Conservation (phyloP, 1,140 invertebrate species). For the Anastrepha ludens region DNA sequence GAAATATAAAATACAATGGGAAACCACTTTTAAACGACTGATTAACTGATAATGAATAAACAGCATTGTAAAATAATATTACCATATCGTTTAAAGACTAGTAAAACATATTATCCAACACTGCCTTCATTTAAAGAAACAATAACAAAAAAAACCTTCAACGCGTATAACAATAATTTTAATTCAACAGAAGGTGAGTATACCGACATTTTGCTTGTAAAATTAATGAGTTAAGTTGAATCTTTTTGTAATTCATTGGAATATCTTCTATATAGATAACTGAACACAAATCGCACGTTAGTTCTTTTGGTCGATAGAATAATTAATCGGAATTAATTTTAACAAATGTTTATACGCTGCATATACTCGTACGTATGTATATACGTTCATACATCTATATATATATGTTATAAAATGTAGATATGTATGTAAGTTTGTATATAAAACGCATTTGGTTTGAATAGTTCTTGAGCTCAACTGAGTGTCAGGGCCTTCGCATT, state of each 20-base stretch:
- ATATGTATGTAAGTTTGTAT: background rate
- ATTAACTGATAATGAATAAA: constrained; percentile 47
- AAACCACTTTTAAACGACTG: constrained; percentile 15
- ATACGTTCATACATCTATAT: background rate
- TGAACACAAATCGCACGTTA: background rate
- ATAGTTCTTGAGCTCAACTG: background rate
- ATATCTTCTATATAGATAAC: background rate
- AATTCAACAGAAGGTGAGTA: constrained; percentile 25
- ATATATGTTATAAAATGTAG: background rate
- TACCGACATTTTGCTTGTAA: background rate
- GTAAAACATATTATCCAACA: constrained; percentile 21
- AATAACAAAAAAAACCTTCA: background rate
- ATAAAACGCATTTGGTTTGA: background rate
- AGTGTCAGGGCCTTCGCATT: background rate
- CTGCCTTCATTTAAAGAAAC: constrained; percentile 24
- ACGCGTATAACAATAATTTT: background rate
- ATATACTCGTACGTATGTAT: too few species aligned
- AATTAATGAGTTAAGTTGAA: background rate
- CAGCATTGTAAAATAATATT: constrained; percentile 33
- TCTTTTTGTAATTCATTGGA: background rate
- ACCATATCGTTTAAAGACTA: constrained; percentile 29
- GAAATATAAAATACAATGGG: background rate
- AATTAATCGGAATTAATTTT: background rate
- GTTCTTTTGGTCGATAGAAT: background rate
- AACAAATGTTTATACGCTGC: background rate